Evolutionary conservation across 2,888 invertebrate genomes (phyloP), one percentile per base, ranked within the genome.

Genomic region (Meteorus cinctellus): DNA sequence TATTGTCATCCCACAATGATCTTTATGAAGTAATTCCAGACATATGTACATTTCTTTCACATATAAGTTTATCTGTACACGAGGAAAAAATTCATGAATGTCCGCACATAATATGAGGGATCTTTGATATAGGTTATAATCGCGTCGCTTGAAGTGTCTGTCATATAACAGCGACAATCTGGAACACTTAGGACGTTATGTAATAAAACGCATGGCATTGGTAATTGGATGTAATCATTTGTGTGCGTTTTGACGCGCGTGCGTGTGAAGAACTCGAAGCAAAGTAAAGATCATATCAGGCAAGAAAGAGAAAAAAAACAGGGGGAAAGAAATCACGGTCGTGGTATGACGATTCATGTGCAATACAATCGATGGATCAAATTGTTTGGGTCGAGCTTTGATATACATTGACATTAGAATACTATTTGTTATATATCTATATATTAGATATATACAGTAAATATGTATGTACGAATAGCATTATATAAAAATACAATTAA

Each of bases 401-500:
- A 59, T 68, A 73, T 72, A 76, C 55, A 72, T 16, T 59, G 34
- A n/a, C 68, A 68, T 16, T 12, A 45, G 55, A 55, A 4, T 19
- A 55, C 6, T 19, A 6, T 55, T 55, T 55, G 55, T 10, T 19
- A 31, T 63, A 36, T 74, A 45, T 36, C 48, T 27, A 60, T 69
- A n/a, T 63, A 19, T 10, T 63, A 41, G 70, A 29, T 31, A 55
- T 55, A 29, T 29, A 45, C 45, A 71, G 36, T 71, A 75, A 72
- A 63, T 45, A 73, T 63, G 67, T 60, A 70, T 67, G 65, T 72
- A 77, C 72, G 75, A 63, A 41, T 75, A 77, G 69, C 75, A 81
- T 83, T 84, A 82, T 81, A 80, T 82, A 83, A 85, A 81, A 84
- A 82, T 82, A 84, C 83, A 84, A 83, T 84, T 84, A 81, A 84